Percentiles rank a stretch among this genome's conserved stretches.
Conservation (phyloP, 2,797 vertebrate species). For the Sarcophilus harrisii region DNA sequence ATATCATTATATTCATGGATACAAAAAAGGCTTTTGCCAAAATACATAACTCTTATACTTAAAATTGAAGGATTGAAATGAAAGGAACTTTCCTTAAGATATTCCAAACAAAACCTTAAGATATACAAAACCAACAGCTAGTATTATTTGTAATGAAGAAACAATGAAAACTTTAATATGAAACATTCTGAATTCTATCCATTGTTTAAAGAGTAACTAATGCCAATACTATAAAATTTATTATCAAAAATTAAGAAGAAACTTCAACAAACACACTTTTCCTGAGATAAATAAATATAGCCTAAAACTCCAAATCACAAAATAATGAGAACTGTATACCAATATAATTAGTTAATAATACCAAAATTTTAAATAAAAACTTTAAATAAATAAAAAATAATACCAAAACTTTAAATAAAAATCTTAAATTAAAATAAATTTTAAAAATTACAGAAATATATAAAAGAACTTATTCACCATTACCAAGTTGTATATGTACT, state of each 20-base stretch:
- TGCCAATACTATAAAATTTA: not conserved
- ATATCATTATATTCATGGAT: not conserved
- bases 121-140: not conserved
- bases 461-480: not conserved
- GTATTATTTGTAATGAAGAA: not conserved
- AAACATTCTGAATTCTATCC: not conserved
- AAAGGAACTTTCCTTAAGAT: too few relatives aligned
- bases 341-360: not conserved
- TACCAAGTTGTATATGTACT: not conserved
- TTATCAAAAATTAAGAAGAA: not conserved
- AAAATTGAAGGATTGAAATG: not conserved
- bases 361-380: not conserved
- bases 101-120: not conserved
- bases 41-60: not conserved
- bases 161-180: not conserved
- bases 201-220: not conserved
- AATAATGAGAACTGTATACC: not conserved
- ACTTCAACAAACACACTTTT: not conserved
- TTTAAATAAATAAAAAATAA: not conserved
- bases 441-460: not conserved
- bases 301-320: not conserved
- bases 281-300: not conserved
- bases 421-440: not conserved
- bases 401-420: not conserved
- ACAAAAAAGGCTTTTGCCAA: not conserved